These are phyloP conservation scores for Polypterus bichir DNA, from an alignment of 2,113 vertebrate genomes.

Conservation along the genomic window DNA sequence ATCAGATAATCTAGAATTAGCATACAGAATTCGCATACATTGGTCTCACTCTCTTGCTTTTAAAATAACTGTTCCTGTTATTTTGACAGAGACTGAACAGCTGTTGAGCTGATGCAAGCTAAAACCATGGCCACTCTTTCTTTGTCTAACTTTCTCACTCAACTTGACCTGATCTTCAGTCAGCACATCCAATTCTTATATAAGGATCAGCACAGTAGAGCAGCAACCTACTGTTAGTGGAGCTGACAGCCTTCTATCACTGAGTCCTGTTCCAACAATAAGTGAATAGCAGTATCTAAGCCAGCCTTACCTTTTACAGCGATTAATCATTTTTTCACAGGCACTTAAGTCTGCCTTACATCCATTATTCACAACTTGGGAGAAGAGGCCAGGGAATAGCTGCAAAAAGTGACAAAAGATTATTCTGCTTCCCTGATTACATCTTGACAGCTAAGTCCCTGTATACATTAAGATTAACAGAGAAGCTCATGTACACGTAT, in stretches of 20 bases:
- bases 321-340: conserved; percentile 24
- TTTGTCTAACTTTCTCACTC: too few species aligned
- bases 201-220: too few species aligned
- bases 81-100: conserved; percentile 19
- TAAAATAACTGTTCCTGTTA: conserved; percentile 21
- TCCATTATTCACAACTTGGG: conserved; percentile 24
- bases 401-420: conserved; percentile 15
- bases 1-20: too few species aligned
- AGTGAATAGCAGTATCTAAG: conserved; percentile 6
- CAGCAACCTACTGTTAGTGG: too few species aligned
- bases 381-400: conserved; percentile 9
- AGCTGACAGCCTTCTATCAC: too few species aligned
- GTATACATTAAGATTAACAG: not conserved
- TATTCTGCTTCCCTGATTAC: conserved; percentile 13
- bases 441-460: conserved; percentile 1
- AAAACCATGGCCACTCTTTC: too few species aligned
- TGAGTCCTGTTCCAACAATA: too few species aligned
- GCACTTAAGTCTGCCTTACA: conserved; percentile 23
- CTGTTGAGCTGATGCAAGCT: conserved; percentile 21
- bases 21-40: too few species aligned
- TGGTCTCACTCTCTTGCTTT: conserved; percentile 15
- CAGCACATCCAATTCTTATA: too few species aligned
- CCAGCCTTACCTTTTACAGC: conserved; percentile 13
- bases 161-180: too few species aligned
- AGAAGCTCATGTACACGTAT: not conserved